A percentile compares a stretch with the other conserved stretches of the same genome.
These are phyloP conservation scores for Amphimallon solstitiale DNA, from an alignment of 2,888 invertebrate genomes.

Conservation along the genomic window DNA sequence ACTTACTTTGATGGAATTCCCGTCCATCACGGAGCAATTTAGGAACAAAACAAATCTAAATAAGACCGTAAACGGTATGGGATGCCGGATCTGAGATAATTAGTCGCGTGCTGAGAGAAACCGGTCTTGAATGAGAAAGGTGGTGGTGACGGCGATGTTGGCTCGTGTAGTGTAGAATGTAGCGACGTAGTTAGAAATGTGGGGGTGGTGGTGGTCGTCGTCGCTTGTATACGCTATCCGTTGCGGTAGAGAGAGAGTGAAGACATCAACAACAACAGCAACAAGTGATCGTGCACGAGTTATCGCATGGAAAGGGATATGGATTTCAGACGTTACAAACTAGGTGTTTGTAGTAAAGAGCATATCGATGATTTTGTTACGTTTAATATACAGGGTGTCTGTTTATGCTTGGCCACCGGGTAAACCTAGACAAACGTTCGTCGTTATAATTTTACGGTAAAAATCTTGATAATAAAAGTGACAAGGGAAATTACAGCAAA, in stretches of 20 bases:
- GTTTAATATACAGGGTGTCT: too few species aligned
- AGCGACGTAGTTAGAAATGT: too few species aligned
- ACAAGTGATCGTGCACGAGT: constrained; percentile 4
- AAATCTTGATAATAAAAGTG: too few species aligned
- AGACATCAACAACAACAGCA: constrained; percentile 11
- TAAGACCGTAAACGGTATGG: constrained; percentile 48
- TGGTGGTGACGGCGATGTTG: constrained; percentile 44
- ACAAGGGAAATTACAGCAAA: too few species aligned
- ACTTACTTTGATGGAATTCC: too few species aligned
- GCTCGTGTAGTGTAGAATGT: constrained; percentile 44
- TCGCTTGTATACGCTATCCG: constrained; percentile 11
- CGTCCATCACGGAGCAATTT: background rate
- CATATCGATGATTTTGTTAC: too few species aligned
- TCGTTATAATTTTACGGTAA: too few species aligned
- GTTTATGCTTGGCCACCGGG: too few species aligned
- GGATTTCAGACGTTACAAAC: background rate
- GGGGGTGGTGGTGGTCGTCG: constrained; percentile 46
- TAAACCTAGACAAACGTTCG: too few species aligned
- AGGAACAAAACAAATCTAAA: constrained; percentile 36
- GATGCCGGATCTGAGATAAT: constrained; percentile 52
- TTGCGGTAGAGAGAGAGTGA: background rate
- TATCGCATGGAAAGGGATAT: background rate
- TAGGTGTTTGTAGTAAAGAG: too few species aligned
- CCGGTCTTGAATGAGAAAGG: constrained; percentile 47
- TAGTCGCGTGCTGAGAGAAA: constrained; percentile 54